Evolutionary conservation across 2,888 invertebrate species (phyloP).

Genomic region (Vesta saturnalis): DNA sequence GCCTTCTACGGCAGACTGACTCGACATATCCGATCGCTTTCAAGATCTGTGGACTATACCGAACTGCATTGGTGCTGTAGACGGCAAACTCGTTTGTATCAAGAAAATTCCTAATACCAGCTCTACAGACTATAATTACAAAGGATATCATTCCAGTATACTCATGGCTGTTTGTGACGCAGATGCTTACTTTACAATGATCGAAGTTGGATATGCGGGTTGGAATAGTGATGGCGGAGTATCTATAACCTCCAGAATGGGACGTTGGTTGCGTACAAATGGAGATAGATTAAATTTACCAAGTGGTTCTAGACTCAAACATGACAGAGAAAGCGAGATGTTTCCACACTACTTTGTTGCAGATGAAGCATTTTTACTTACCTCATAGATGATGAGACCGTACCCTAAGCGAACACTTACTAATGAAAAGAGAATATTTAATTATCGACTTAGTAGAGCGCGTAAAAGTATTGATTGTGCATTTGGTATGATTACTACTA

Average conservation of each 20-base stretch:
- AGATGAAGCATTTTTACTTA: not conserved
- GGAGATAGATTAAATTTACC: not conserved
- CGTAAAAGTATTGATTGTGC: not conserved
- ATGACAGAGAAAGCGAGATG: not conserved
- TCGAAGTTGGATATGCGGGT: not conserved
- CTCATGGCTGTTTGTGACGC: too few species aligned
- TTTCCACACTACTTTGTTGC: not conserved
- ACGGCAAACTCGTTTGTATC: too few species aligned
- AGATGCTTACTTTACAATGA: not conserved
- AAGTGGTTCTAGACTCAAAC: not conserved
- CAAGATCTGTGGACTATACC: too few species aligned
- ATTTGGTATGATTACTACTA: not conserved
- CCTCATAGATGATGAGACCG: too few species aligned
- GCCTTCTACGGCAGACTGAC: too few species aligned
- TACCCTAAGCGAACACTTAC: not conserved
- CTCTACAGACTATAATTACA: too few species aligned
- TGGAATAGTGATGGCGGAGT: not conserved
- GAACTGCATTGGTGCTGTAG: too few species aligned
- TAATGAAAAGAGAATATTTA: not conserved
- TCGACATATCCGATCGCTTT: too few species aligned
- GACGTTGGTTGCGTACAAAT: not conserved
- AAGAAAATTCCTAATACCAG: too few species aligned
- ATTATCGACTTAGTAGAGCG: too few species aligned
- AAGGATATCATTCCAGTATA: too few species aligned
- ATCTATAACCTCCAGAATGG: not conserved